Evolutionary conservation across 2,888 invertebrate species (phyloP).

Genomic region (Hololepta plana): DNA sequence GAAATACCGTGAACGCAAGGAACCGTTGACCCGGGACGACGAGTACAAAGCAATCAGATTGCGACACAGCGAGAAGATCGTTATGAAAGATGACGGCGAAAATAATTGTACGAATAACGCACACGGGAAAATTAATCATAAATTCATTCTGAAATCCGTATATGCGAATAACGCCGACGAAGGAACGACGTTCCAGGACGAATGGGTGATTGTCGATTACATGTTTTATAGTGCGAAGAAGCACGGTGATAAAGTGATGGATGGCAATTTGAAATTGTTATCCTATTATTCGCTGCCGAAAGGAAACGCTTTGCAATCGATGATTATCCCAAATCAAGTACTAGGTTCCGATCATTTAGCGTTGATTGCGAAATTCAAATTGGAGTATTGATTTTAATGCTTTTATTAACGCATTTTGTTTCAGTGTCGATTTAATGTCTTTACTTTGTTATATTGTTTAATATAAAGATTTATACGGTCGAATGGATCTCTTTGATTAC

Average conservation of each 20-base stretch:
- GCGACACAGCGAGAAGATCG: conserved; percentile 12
- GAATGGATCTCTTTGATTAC: not conserved
- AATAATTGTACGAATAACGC: no score
- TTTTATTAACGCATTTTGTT: not conserved
- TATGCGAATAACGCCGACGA: conserved; percentile 36
- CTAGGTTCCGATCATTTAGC: conserved; percentile 75
- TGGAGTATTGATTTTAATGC: conserved; percentile 23
- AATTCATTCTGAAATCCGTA: conserved; percentile 47
- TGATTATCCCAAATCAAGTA: conserved; percentile 54
- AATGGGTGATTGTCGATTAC: conserved; percentile 76
- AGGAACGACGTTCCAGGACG: conserved; percentile 60
- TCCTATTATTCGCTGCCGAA: conserved; percentile 50
- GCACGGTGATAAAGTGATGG: conserved; percentile 13
- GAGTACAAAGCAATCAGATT: conserved; percentile 20
- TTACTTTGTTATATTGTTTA: conserved; percentile 2
- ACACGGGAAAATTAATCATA: no score
- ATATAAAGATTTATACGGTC: conserved; percentile 5
- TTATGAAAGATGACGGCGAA: no score
- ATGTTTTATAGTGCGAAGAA: conserved; percentile 50
- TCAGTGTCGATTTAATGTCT: not conserved
- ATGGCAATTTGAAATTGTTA: conserved; percentile 36
- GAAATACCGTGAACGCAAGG: conserved; percentile 12
- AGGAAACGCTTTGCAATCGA: conserved; percentile 20
- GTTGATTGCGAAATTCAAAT: conserved; percentile 52
- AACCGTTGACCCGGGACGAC: conserved; percentile 12